A percentile compares a stretch with the other conserved stretches of the same genome.
phyloP scores from a whole-genome alignment of 2,888 invertebrate species.

The Cylindroiulus punctatus region DNA sequence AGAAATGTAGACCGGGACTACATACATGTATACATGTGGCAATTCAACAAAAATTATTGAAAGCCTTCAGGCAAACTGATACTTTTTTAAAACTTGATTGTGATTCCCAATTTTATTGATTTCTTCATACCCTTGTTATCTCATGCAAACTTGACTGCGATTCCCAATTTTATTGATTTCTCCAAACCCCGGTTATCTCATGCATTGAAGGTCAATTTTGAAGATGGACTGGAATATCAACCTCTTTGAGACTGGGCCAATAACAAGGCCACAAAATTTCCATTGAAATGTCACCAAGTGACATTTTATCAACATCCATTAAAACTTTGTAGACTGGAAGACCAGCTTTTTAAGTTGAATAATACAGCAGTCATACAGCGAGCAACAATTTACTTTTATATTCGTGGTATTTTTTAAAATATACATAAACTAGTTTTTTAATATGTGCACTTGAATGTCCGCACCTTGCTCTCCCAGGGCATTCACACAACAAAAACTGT shows the following conservation, averaged over 20 bases:
- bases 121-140: background rate
- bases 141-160: background rate
- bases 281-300: background rate
- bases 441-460: background rate
- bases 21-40: no score
- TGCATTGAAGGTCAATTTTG: background rate
- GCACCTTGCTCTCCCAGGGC: background rate
- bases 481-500: background rate
- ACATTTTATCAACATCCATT: background rate
- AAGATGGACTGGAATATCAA: background rate
- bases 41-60: background rate
- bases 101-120: background rate
- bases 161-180: background rate
- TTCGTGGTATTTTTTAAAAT: background rate
- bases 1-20: no score
- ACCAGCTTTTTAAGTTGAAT: background rate
- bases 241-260: background rate
- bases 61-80: background rate
- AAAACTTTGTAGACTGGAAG: background rate
- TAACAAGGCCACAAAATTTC: background rate
- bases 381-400: background rate
- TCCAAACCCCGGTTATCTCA: background rate
- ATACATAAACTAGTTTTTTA: constrained; percentile 11
- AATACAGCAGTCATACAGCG: background rate
- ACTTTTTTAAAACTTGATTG: background rate